Conservation (phyloP, 1,140 invertebrate genomes). For the Platyscapa corneri region DNA sequence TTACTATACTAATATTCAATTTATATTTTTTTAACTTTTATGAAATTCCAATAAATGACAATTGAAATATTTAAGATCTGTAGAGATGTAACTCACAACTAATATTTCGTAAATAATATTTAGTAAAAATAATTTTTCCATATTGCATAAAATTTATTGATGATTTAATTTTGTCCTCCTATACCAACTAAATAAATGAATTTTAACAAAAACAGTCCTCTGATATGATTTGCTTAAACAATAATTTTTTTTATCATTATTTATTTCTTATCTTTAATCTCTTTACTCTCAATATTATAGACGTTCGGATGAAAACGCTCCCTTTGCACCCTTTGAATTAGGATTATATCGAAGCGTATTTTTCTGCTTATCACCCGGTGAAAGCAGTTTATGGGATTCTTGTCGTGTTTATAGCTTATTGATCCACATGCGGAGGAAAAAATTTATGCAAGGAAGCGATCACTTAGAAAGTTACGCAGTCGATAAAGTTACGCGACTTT, state of each 20-base stretch:
- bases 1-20: neutral
- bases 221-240: neutral
- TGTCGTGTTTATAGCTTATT: constrained; percentile 18
- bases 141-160: constrained; percentile 51
- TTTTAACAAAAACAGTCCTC: constrained; percentile 60
- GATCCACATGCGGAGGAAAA: constrained; percentile 14
- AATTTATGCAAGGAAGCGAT: constrained; percentile 41
- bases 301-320: neutral
- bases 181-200: constrained; percentile 55
- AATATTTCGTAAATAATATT: no score
- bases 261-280: neutral
- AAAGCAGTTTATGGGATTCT: constrained; percentile 45
- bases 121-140: constrained; percentile 57
- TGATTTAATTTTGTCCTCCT: constrained; percentile 64
- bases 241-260: neutral
- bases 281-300: constrained; percentile 5
- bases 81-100: neutral
- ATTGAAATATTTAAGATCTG: neutral
- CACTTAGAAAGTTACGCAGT: constrained; percentile 19
- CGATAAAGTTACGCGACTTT: constrained; percentile 30
- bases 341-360: neutral
- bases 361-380: constrained; percentile 3
- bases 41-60: neutral
- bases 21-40: neutral
- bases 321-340: neutral